phyloP scores from a whole-genome alignment of 2,888 invertebrate species.

The Eudasyphora cyanicolor region DNA sequence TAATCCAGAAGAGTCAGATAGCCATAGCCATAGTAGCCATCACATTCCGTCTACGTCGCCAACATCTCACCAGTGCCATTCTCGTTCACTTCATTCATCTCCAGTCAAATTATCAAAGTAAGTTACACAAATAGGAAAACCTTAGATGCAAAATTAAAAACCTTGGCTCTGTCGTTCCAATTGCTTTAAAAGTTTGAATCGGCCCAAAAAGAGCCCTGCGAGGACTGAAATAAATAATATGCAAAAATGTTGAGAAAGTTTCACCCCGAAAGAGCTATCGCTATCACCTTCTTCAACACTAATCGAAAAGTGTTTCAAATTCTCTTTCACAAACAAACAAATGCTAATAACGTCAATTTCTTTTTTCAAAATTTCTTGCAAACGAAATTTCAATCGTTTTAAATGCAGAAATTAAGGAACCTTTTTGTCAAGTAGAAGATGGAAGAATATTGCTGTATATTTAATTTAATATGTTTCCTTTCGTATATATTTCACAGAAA shows the following conservation, averaged over 20 bases:
- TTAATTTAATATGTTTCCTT: background rate
- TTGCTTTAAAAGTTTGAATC: no score
- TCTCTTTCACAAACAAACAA: conserved; percentile 66
- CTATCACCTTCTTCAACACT: no score
- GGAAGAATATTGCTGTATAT: background rate
- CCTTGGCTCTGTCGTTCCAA: no score
- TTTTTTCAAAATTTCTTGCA: conserved; percentile 42
- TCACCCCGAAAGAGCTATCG: no score
- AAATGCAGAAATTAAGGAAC: conserved; percentile 77
- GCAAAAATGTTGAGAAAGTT: no score
- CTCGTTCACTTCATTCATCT: conserved; percentile 50
- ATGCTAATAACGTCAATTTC: background rate
- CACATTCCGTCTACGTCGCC: conserved; percentile 14
- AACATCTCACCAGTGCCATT: conserved; percentile 54
- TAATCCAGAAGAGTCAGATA: conserved; percentile 47
- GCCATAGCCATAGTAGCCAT: conserved; percentile 39
- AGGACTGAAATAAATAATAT: no score
- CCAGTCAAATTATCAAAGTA: conserved; percentile 60
- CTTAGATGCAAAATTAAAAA: no score
- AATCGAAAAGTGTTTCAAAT: no score
- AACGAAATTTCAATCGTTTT: conserved; percentile 59
- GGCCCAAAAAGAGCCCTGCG: no score
- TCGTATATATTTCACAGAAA: conserved; percentile 67
- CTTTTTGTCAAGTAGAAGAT: conserved; percentile 73
- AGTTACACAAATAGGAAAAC: no score